A percentile compares a stretch with the other conserved stretches of the same genome.
Conservation (phyloP, 2,797 vertebrate species). For the Pseudomugil tenellus region DNA sequence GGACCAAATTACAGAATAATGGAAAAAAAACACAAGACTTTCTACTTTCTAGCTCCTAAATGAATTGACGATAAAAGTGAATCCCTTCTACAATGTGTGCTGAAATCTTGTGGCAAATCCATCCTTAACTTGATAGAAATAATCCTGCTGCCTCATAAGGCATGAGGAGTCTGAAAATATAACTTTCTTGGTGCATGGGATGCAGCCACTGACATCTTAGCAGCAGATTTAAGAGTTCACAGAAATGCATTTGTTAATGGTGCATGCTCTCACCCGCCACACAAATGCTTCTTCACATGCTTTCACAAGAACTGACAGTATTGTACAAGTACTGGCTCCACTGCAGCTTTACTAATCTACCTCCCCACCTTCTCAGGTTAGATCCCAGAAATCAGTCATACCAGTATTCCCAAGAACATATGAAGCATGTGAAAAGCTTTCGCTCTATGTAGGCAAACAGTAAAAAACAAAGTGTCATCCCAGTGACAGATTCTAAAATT, state of each 20-base stretch:
- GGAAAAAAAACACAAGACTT: not conserved
- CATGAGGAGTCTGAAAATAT: not conserved
- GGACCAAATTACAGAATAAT: not conserved
- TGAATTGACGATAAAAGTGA: not conserved
- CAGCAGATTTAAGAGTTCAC: not conserved
- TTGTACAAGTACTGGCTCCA: conserved; percentile 25
- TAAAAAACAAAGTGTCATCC: not conserved
- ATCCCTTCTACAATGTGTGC: not conserved
- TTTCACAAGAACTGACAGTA: conserved; percentile 26
- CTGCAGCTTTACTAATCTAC: conserved; percentile 50
- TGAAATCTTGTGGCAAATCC: not conserved
- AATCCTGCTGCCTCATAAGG: not conserved
- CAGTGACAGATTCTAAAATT: not conserved
- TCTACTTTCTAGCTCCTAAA: not conserved
- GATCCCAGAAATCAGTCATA: conserved; percentile 13
- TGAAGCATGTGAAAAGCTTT: conserved; percentile 3
- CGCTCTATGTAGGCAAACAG: not conserved
- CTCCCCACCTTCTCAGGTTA: conserved; percentile 51
- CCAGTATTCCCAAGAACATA: conserved; percentile 2
- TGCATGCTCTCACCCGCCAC: conserved; percentile 21
- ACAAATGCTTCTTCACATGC: conserved; percentile 8
- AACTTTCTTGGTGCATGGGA: not conserved
- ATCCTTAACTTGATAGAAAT: not conserved
- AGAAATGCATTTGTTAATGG: conserved; percentile 7
- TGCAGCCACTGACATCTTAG: not conserved